phyloP scores from a whole-genome alignment of 2,888 invertebrate species.

The Odontomyia ornata region DNA sequence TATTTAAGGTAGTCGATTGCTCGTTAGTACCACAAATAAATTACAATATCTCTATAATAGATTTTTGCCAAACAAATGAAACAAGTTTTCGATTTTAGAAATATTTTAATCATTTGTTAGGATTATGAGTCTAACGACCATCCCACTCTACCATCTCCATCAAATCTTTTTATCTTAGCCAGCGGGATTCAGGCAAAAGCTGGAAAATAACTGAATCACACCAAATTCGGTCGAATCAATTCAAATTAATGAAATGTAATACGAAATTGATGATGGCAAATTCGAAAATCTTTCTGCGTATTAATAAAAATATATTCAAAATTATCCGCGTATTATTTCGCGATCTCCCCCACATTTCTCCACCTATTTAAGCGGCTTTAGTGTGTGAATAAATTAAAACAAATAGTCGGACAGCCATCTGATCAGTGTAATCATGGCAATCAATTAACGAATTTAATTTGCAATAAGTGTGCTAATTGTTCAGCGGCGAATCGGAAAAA shows the following conservation, averaged over 20 bases:
- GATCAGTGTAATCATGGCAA: background rate
- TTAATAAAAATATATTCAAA: conserved; percentile 7
- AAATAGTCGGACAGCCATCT: background rate
- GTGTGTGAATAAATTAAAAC: background rate
- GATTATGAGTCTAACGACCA: too few species aligned
- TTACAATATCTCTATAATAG: too few species aligned
- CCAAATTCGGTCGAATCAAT: conserved; percentile 13
- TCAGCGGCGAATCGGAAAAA: background rate
- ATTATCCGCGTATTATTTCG: background rate
- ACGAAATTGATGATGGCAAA: conserved; percentile 3
- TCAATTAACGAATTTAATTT: conserved; percentile 37
- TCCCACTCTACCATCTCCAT: too few species aligned
- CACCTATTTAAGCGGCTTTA: background rate
- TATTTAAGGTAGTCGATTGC: too few species aligned
- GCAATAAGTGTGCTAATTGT: conserved; percentile 36
- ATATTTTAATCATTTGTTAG: too few species aligned
- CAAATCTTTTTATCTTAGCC: too few species aligned
- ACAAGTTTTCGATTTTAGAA: too few species aligned
- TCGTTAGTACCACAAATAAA: too few species aligned
- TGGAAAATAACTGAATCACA: background rate
- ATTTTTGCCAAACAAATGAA: too few species aligned
- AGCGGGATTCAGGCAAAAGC: too few species aligned
- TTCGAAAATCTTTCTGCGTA: background rate
- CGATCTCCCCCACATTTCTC: background rate
- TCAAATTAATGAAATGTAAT: background rate